These are phyloP conservation scores for Sarcophilus harrisii DNA, from an alignment of 2,797 vertebrate genomes.

Conservation along the genomic window DNA sequence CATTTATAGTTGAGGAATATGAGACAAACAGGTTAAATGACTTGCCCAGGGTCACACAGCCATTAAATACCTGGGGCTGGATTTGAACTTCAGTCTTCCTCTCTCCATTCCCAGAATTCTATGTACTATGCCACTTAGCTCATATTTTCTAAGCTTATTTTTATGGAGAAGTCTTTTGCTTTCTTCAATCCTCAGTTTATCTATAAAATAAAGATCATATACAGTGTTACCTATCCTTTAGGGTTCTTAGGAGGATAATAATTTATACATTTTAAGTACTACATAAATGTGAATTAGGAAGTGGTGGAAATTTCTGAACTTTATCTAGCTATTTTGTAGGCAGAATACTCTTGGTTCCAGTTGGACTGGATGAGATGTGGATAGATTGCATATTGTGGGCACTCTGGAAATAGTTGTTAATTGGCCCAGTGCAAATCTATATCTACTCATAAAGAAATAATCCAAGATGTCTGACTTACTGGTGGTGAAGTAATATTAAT, in stretches of 20 bases:
- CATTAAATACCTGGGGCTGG: background rate
- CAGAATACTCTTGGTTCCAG: background rate
- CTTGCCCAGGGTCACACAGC: background rate
- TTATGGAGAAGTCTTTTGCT: background rate
- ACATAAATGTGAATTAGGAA: background rate
- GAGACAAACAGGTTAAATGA: background rate
- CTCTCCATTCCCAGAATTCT: background rate
- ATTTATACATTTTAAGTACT: background rate
- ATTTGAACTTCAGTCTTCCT: background rate
- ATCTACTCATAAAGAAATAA: conserved; percentile 34
- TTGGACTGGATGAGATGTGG: background rate
- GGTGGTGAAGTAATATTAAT: background rate
- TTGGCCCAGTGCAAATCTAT: background rate
- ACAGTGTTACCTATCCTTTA: background rate
- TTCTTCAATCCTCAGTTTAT: background rate
- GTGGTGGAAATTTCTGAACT: background rate
- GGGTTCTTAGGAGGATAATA: background rate
- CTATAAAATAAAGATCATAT: background rate
- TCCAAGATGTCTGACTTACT: background rate
- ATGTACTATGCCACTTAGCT: background rate
- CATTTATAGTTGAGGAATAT: background rate
- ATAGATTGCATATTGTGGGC: background rate
- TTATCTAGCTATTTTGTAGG: background rate
- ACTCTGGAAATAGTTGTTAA: conserved; percentile 3
- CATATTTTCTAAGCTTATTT: background rate